Evolutionary conservation across 2,797 vertebrate genomes (phyloP).

Genomic region (Falco cherrug): DNA sequence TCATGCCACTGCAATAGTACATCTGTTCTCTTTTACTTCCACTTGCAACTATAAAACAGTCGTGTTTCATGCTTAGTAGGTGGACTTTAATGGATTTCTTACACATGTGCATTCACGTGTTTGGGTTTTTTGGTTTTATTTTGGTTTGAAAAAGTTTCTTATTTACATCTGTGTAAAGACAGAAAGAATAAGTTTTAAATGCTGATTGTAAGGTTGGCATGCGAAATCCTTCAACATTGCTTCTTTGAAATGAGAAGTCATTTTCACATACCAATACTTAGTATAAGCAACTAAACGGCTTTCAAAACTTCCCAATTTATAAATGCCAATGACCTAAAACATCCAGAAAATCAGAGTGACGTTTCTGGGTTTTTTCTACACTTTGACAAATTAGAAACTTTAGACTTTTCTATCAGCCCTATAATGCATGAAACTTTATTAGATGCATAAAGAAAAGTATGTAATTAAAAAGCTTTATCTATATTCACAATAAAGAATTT

Average conservation of each 20-base stretch:
- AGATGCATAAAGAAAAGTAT: not conserved
- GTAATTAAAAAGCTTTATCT: not conserved
- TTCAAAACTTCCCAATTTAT: not conserved
- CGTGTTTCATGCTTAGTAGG: not conserved
- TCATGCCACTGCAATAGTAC: not conserved
- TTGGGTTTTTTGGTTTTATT: not conserved
- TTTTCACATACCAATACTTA: not conserved
- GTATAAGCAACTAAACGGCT: not conserved
- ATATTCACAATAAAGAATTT: not conserved
- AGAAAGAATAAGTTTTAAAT: not conserved
- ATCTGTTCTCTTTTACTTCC: not conserved
- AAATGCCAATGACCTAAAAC: not conserved
- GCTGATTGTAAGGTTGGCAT: rapidly evolving
- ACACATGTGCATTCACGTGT: not conserved
- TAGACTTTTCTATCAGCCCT: not conserved
- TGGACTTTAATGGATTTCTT: not conserved
- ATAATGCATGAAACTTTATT: not conserved
- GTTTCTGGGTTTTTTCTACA: not conserved
- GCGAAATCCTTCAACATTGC: not conserved
- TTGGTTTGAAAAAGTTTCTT: not conserved
- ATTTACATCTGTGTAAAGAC: not conserved
- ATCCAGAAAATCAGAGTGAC: not conserved
- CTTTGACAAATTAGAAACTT: not conserved
- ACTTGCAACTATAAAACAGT: not conserved
- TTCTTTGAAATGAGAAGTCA: not conserved